These are phyloP conservation scores for Siderastrea siderea DNA, from an alignment of 92 coral and sea anemone species.

Conservation along the genomic window DNA sequence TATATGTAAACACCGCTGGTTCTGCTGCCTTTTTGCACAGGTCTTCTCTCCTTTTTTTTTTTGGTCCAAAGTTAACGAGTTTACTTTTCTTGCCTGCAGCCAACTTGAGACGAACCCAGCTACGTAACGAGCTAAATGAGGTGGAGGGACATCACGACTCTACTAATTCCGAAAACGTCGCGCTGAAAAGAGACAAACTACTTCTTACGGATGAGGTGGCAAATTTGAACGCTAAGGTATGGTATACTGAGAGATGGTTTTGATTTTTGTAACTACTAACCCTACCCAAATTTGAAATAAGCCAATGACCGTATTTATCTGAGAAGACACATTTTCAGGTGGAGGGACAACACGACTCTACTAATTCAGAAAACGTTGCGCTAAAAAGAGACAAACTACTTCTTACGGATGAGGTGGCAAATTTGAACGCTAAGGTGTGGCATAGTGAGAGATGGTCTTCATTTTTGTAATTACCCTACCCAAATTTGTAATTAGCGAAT, in stretches of 20 bases:
- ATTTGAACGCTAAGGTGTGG: constrained; percentile 87
- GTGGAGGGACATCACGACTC: constrained; percentile 80
- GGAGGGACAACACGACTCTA: constrained; percentile 78
- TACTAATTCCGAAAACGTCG: constrained; percentile 85
- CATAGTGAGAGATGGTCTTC: too few species aligned
- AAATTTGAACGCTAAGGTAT: constrained; percentile 88
- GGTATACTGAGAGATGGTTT: neutral
- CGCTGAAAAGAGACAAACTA: constrained; percentile 88
- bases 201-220: constrained; percentile 92
- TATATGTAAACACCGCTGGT: too few species aligned
- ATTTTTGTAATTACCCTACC: too few species aligned
- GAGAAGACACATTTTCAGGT: constrained; percentile 21
- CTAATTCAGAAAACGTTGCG: constrained; percentile 83
- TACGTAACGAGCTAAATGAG: constrained; percentile 90
- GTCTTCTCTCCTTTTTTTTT: neutral
- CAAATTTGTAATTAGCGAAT: too few species aligned
- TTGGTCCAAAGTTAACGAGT: neutral
- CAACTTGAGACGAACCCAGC: constrained; percentile 87
- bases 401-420: constrained; percentile 90
- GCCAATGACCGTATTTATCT: too few species aligned
- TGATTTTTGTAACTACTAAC: too few species aligned
- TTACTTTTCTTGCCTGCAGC: constrained; percentile 54
- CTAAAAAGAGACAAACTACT: constrained; percentile 91
- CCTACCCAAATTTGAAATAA: too few species aligned
- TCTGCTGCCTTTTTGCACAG: neutral